Evolutionary conservation across 2,888 invertebrate genomes (phyloP).

Genomic region (Amphipoea oculea): DNA sequence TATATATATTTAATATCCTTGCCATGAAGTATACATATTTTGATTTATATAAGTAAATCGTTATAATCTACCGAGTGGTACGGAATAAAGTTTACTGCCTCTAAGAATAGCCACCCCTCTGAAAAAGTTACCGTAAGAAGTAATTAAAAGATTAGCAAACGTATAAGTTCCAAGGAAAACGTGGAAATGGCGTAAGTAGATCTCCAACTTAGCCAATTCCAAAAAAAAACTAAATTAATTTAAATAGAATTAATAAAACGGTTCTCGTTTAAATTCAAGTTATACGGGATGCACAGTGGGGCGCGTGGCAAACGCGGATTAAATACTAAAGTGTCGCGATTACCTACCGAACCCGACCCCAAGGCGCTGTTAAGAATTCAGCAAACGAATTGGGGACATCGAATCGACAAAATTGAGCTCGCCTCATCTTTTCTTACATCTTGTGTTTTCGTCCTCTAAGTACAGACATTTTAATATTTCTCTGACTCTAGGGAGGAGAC

Average conservation of each 20-base stretch:
- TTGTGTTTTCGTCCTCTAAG: slow-evolving; percentile 82
- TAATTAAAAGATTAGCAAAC: slow-evolving; percentile 36
- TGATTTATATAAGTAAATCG: slow-evolving; percentile 1
- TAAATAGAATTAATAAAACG: slow-evolving; percentile 55
- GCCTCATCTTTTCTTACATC: slow-evolving; percentile 87
- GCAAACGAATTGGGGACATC: slow-evolving; percentile 88
- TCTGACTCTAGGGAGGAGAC: slow-evolving; percentile 78
- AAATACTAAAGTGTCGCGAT: slow-evolving; percentile 85
- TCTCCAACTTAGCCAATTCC: slow-evolving; percentile 27
- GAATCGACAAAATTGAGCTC: slow-evolving; percentile 88
- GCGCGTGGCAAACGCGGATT: slow-evolving; percentile 80
- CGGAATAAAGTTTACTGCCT: background rate
- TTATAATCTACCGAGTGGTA: background rate
- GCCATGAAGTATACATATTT: slow-evolving; percentile 10
- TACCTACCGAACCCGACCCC: slow-evolving; percentile 81
- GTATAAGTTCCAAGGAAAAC: slow-evolving; percentile 27
- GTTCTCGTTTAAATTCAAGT: slow-evolving; percentile 81
- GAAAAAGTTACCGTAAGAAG: background rate
- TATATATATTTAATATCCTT: slow-evolving; percentile 31
- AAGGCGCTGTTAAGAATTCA: slow-evolving; percentile 87
- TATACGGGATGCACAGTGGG: slow-evolving; percentile 72
- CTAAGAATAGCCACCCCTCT: background rate
- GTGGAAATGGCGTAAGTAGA: slow-evolving; percentile 10
- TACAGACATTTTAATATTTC: slow-evolving; percentile 87
- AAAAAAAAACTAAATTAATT: slow-evolving; percentile 39